Evolutionary conservation across 2,797 vertebrate genomes (phyloP), one percentile per base, ranked within the genome.

Genomic region (Gouania willdenowi): DNA sequence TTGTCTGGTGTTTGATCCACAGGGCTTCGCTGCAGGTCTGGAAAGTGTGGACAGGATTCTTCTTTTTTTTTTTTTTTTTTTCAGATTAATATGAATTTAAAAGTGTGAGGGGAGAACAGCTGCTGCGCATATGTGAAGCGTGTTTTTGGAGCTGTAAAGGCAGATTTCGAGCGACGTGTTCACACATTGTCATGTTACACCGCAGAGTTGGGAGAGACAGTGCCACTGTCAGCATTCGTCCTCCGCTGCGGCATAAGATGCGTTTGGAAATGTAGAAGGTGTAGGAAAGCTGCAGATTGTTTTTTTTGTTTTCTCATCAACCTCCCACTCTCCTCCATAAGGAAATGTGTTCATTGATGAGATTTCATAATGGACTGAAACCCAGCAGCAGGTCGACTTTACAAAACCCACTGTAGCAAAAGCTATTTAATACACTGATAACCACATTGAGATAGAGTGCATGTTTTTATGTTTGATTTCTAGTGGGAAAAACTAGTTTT

Each of bases 321-420:
- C 30, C 24, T 46, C 33, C 26, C 29, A 39, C 32, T 37, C 18
- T 36, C 19, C 31, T 54, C 40, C 41, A 10, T 29, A 51, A 56
- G 53, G 57, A 73, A 81, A 70, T 67, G 41, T 64, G 41, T 64
- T 53, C 60, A 66, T 43, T 71, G 58, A 75, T 75, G 39, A 49
- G 43, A n/a, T 80, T 76, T 66, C 22, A 43, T 77, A 73, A 81
- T 75, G 52, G 59, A 51, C 66, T 63, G 31, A 64, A 70, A 74
- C 63, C 41, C 41, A 31, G 33, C 60, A 52, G 51, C 54, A 55
- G 25, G 20, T 41, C 21, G 37, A 53, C 21, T 13, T 33, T 54
- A 64, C 69, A 63, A 71, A 71, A 51, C n/a, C n/a, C 54, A 50
- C 42, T 41, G 34, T 61, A 67, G 56, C 62, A 30, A 11, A 13